Conservation (phyloP, 2,113 vertebrate genomes). For the Dolichotis patagonum region DNA sequence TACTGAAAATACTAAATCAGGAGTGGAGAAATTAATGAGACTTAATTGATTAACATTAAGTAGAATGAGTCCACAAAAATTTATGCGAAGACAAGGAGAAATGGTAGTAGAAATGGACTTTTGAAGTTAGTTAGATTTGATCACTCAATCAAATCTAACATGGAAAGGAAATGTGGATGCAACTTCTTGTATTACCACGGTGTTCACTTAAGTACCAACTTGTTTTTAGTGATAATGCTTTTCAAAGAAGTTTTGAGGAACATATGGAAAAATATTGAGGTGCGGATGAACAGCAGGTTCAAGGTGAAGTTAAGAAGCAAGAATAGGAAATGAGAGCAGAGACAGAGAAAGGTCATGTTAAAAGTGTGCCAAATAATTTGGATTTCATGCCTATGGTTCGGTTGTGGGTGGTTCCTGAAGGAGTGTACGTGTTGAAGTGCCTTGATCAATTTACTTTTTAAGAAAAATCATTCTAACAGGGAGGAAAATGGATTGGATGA, state of each 20-base stretch:
- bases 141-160: background rate
- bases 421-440: background rate
- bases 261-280: background rate
- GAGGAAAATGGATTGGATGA: background rate
- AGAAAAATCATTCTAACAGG: background rate
- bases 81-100: background rate
- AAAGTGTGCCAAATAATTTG: background rate
- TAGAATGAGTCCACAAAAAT: background rate
- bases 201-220: background rate
- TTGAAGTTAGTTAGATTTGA: constrained; percentile 1
- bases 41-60: background rate
- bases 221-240: background rate
- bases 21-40: background rate
- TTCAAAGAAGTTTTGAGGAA: background rate
- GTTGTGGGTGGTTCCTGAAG: background rate
- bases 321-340: background rate
- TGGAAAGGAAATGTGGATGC: background rate
- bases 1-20: background rate
- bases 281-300: background rate
- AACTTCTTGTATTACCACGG: background rate
- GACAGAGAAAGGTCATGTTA: background rate
- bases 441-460: background rate
- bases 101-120: background rate
- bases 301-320: background rate
- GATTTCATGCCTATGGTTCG: background rate